A percentile compares a stretch with the other conserved stretches of the same genome.
Conservation (phyloP, 2,113 vertebrate species). For the Mesocricetus auratus region DNA sequence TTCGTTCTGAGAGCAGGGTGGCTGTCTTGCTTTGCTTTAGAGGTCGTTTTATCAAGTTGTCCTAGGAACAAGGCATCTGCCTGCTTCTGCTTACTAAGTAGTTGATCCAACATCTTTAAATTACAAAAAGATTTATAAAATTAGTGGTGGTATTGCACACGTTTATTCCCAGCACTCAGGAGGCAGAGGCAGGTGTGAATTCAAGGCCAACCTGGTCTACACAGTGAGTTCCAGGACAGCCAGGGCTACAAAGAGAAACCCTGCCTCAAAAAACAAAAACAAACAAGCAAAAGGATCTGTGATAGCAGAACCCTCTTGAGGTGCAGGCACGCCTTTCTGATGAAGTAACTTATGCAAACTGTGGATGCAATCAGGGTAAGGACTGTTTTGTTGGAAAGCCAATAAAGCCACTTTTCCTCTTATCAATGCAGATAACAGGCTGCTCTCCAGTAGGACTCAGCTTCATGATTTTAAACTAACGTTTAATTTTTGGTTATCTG, state of each 20-base stretch:
- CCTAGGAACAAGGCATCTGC: neutral
- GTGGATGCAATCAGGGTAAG: slow-evolving; percentile 1
- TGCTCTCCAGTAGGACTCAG: neutral
- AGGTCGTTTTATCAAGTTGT: neutral
- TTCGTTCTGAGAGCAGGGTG: neutral
- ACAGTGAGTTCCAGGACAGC: neutral
- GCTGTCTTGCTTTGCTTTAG: neutral
- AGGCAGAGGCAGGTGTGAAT: neutral
- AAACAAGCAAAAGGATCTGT: neutral
- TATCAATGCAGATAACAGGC: neutral
- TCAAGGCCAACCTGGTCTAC: neutral
- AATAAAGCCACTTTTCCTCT: neutral
- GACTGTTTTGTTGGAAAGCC: slow-evolving; percentile 64
- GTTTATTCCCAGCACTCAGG: neutral
- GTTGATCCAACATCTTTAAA: neutral
- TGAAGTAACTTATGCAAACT: neutral
- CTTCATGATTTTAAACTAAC: slow-evolving; percentile 2
- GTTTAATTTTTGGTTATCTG: neutral
- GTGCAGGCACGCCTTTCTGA: slow-evolving; percentile 31
- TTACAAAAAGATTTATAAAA: neutral
- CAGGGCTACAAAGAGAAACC: neutral
- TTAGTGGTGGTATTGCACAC: neutral
- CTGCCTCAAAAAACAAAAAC: neutral
- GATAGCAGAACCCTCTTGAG: neutral
- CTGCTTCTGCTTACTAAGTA: neutral